Evolutionary conservation across 2,113 vertebrate genomes (phyloP), one percentile per base, ranked within the genome.

Genomic region (Stegastes partitus): DNA sequence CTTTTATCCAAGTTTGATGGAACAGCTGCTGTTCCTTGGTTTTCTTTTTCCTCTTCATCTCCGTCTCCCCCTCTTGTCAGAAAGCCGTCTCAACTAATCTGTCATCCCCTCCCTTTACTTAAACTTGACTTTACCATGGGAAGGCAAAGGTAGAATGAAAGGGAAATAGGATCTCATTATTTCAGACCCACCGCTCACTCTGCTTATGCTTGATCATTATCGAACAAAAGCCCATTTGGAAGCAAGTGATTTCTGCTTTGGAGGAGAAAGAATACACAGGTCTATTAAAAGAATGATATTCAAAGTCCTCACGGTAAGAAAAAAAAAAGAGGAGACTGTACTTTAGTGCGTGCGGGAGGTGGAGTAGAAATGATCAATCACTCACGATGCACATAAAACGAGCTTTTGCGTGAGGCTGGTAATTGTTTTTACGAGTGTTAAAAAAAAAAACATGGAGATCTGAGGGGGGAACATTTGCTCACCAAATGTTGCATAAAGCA

Each of bases 131-230:
- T 80, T 79, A 88, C 79, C 44, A 72, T 74, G 82, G 81, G 73
- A 89, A 88, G 67, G 72, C 68, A 85, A 87, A 86, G 82, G 88
- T 79, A 88, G 86, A 85, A 86, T 86, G 81, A 88, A 90, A 91
- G 68, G 84, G 81, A 89, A 91, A 91, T 73, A 16, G 81, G 85
- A 92, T 91, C 91, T 94, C 92, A 91, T 94, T 94, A 95, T 93
- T 89, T 88, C 73, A 87, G 89, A 81, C 77, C 81, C 65, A 89
- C 73, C 37, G 74, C 69, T 87, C 74, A 74, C 80, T 89, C 85
- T 55, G 50, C 75, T 85, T 73, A 70, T 87, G 73, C 88, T 82
- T 91, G 85, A 93, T 93, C 89, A 80, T 93, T 93, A 92, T 91
- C 54, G 62, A 81, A 74, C 62, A 87, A 89, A 85, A 81, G 74